phyloP scores from a whole-genome alignment of 2,113 vertebrate species.

The Rhabdomys dilectus region DNA sequence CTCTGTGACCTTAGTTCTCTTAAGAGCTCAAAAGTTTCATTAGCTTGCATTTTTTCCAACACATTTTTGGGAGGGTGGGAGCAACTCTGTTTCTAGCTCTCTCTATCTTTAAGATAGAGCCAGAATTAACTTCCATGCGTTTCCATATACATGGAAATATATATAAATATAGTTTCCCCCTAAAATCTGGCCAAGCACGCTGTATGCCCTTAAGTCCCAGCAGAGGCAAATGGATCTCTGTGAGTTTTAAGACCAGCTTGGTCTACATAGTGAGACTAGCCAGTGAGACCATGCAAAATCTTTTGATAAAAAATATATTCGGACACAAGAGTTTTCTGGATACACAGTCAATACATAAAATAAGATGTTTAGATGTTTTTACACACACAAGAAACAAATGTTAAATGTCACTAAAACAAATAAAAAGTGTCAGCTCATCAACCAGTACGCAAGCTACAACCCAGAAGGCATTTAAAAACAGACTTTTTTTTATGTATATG shows the following conservation, averaged over 20 bases:
- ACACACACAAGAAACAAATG: not conserved
- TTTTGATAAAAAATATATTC: not conserved
- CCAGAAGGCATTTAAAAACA: not conserved
- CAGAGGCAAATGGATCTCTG: not conserved
- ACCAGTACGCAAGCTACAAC: not conserved
- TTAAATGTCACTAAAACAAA: not conserved
- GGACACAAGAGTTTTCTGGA: not conserved
- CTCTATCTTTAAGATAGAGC: conserved; percentile 15
- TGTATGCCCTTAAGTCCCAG: not conserved
- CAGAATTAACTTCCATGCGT: conserved; percentile 28
- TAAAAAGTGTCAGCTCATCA: not conserved
- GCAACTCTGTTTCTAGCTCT: not conserved
- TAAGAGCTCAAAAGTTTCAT: not conserved
- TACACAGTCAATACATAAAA: conserved; percentile 32
- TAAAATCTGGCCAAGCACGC: not conserved
- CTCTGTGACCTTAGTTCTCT: not conserved
- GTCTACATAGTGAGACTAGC: not conserved
- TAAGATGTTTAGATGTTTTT: not conserved
- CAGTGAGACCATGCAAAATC: not conserved
- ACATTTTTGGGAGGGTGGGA: not conserved
- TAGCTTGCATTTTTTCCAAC: conserved; percentile 22
- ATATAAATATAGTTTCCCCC: not conserved
- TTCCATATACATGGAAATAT: not conserved
- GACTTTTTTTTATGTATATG: not conserved
- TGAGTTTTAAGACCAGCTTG: not conserved